phyloP scores from a whole-genome alignment of 2,888 invertebrate genomes.

The Flabesymbios commensalis region DNA sequence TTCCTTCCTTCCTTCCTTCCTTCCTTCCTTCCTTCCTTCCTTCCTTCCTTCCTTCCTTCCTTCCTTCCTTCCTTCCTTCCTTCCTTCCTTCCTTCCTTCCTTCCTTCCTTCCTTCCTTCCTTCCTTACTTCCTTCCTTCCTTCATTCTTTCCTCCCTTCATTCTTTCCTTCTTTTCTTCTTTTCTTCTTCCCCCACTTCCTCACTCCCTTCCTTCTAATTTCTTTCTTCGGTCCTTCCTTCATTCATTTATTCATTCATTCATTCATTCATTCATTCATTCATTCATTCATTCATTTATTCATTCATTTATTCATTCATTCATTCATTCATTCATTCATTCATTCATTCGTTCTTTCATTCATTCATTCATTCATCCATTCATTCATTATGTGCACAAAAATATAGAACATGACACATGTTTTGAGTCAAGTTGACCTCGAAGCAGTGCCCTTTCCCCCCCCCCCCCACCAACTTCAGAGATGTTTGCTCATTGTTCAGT shows the following conservation, averaged over 20 bases:
- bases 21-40: conserved; percentile 15
- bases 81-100: conserved; percentile 16
- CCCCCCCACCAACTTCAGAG: too few species aligned
- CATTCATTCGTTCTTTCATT: too few species aligned
- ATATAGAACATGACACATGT: too few species aligned
- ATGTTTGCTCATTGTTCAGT: too few species aligned
- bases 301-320: too few species aligned
- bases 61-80: conserved; percentile 14
- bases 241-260: too few species aligned
- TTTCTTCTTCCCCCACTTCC: conserved; percentile 4
- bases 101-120: conserved; percentile 16
- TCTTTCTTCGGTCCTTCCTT: not conserved
- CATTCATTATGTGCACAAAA: too few species aligned
- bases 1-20: conserved; percentile 13
- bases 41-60: conserved; percentile 12
- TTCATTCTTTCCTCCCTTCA: conserved; percentile 11
- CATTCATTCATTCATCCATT: too few species aligned
- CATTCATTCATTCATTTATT: too few species aligned
- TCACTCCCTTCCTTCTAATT: conserved; percentile 5
- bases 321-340: too few species aligned
- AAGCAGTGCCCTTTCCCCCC: too few species aligned
- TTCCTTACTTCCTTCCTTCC: conserved; percentile 11
- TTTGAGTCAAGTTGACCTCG: too few species aligned
- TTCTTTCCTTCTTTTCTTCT: conserved; percentile 10
- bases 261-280: conserved; percentile 4